A percentile compares a stretch with the other conserved stretches of the same genome.
phyloP scores from a whole-genome alignment of 2,888 invertebrate genomes.

The Diloba caeruleocephala region DNA sequence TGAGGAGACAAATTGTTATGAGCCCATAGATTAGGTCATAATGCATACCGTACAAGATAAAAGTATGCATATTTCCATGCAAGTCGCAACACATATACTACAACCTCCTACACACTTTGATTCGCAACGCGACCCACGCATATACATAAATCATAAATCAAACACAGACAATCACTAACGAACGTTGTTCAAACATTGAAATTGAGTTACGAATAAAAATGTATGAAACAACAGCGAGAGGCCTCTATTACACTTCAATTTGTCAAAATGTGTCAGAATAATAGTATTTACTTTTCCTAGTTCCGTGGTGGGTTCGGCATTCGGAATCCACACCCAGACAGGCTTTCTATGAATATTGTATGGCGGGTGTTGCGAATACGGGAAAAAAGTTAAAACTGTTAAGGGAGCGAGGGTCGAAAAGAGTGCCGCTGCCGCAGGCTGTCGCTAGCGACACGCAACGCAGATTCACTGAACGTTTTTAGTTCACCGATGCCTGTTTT shows the following conservation, averaged over 20 bases:
- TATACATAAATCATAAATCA: conserved; percentile 79
- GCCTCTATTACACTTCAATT: conserved; percentile 79
- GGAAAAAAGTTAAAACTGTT: conserved; percentile 65
- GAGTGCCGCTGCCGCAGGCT: conserved; percentile 55
- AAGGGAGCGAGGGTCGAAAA: conserved; percentile 54
- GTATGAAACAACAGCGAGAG: conserved; percentile 72
- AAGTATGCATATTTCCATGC: conserved; percentile 43
- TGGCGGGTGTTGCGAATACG: conserved; percentile 64
- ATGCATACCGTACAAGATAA: conserved; percentile 36
- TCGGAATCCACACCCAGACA: conserved; percentile 65
- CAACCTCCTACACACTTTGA: conserved; percentile 64
- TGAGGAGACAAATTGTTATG: conserved; percentile 40
- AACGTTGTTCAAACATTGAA: conserved; percentile 79
- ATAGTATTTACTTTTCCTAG: conserved; percentile 67
- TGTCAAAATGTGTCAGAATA: conserved; percentile 79
- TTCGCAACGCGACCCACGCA: conserved; percentile 73
- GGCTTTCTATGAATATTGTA: conserved; percentile 74
- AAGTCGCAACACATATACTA: conserved; percentile 17
- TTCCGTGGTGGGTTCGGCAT: conserved; percentile 53
- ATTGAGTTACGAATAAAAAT: conserved; percentile 81
- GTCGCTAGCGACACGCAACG: conserved; percentile 57
- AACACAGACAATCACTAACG: conserved; percentile 83
- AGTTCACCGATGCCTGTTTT: conserved; percentile 61
- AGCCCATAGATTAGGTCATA: conserved; percentile 37
- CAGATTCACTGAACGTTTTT: conserved; percentile 62